These are phyloP conservation scores for Pammene aurita DNA, from an alignment of 2,888 invertebrate species.

Conservation along the genomic window DNA sequence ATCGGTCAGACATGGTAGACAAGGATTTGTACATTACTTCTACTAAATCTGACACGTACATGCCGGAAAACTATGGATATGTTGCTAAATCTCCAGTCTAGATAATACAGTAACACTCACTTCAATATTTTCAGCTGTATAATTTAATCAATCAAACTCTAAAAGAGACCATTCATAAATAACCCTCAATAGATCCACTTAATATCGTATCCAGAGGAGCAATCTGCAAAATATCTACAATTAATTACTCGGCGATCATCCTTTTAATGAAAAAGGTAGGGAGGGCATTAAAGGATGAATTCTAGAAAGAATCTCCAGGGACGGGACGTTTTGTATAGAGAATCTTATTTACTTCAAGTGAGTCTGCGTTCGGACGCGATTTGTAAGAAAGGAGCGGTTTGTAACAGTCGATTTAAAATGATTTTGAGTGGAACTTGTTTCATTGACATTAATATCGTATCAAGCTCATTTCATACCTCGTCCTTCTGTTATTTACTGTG, in stretches of 20 bases:
- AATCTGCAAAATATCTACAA: slow-evolving; percentile 43
- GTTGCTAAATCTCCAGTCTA: too few species aligned
- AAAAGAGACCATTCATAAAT: slow-evolving; percentile 19
- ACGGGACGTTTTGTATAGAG: slow-evolving; percentile 72
- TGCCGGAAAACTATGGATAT: too few species aligned
- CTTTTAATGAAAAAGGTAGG: slow-evolving; percentile 67
- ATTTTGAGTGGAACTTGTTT: too few species aligned
- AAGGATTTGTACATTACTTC: too few species aligned
- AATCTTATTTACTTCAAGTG: slow-evolving; percentile 76
- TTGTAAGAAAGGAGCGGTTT: slow-evolving; percentile 14
- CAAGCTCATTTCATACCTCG: too few species aligned
- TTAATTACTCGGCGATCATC: slow-evolving; percentile 72
- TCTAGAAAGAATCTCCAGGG: slow-evolving; percentile 68
- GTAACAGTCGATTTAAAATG: too few species aligned
- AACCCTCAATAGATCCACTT: slow-evolving; percentile 10
- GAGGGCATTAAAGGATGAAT: slow-evolving; percentile 76
- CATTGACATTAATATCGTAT: too few species aligned
- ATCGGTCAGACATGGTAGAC: too few species aligned
- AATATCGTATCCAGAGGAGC: slow-evolving; percentile 31
- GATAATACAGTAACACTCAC: too few species aligned
- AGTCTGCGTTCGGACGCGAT: slow-evolving; percentile 50
- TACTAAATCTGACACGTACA: too few species aligned
- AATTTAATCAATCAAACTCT: slow-evolving; percentile 23
- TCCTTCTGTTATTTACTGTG: too few species aligned
- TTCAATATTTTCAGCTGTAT: too few species aligned